Percentiles rank a stretch among this genome's conserved stretches.
Conservation (phyloP, 2,113 vertebrate species). For the Scomber scombrus region DNA sequence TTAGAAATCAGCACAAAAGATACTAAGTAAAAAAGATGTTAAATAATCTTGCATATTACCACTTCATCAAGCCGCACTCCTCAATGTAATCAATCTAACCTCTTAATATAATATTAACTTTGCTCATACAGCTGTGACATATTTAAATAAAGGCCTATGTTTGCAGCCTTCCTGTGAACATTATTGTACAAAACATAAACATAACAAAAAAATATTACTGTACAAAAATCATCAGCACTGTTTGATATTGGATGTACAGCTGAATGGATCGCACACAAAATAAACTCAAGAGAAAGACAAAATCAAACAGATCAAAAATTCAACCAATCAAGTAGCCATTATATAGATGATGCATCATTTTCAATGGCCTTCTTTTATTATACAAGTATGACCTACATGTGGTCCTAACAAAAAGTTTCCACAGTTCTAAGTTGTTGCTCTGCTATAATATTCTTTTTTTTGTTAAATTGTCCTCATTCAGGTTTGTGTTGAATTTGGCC, state of each 20-base stretch:
- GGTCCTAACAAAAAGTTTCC: not conserved
- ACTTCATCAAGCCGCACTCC: not conserved
- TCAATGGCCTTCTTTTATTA: not conserved
- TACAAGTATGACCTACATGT: not conserved
- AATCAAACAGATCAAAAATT: too few species aligned
- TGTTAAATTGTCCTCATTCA: conserved; percentile 19
- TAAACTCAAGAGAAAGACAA: too few species aligned
- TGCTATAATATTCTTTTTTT: not conserved
- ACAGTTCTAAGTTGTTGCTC: not conserved
- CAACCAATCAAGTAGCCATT: not conserved
- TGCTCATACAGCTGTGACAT: not conserved
- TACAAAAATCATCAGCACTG: not conserved
- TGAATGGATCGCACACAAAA: not conserved
- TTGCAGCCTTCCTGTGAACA: not conserved
- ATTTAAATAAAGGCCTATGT: not conserved
- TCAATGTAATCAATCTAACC: too few species aligned
- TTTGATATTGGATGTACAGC: not conserved
- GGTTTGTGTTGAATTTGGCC: conserved; percentile 29
- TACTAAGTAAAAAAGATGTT: not conserved
- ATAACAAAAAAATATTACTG: too few species aligned
- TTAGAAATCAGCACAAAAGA: not conserved
- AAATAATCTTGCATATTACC: not conserved
- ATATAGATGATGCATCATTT: not conserved
- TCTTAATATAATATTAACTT: not conserved
- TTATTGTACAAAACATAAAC: not conserved